These are phyloP conservation scores for Trichacis sp. DNA, from an alignment of 2,888 invertebrate genomes.

Conservation along the genomic window DNA sequence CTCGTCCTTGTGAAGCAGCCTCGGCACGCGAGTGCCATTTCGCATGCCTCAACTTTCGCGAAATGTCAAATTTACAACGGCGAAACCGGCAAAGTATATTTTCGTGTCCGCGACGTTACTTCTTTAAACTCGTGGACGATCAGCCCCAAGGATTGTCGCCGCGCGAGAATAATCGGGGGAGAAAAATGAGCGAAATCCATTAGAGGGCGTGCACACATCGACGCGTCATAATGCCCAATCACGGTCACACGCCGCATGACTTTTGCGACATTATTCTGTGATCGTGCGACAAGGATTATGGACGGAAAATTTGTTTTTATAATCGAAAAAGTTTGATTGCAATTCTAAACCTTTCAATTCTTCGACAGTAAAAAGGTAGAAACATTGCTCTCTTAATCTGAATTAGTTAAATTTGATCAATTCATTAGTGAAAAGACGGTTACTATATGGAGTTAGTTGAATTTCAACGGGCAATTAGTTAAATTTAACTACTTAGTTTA, in stretches of 20 bases:
- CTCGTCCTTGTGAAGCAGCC: conserved; percentile 50
- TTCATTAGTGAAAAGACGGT: too few relatives aligned
- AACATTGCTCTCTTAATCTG: too few relatives aligned
- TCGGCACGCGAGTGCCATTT: conserved; percentile 55
- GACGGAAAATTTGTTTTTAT: too few relatives aligned
- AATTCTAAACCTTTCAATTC: too few relatives aligned
- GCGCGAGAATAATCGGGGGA: conserved; percentile 55
- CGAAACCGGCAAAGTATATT: conserved; percentile 12
- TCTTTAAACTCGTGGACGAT: conserved; percentile 18
- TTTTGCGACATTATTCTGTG: background rate
- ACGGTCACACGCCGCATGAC: conserved; percentile 15
- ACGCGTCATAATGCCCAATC: conserved; percentile 31
- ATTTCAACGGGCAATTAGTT: too few relatives aligned
- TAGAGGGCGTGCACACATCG: conserved; percentile 49
- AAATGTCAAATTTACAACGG: conserved; percentile 30
- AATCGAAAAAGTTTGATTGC: too few relatives aligned
- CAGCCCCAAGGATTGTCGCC: conserved; percentile 47
- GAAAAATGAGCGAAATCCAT: conserved; percentile 70
- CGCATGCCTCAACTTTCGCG: conserved; percentile 53
- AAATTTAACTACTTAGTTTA: too few relatives aligned
- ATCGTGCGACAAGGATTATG: background rate
- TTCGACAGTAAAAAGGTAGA: too few relatives aligned
- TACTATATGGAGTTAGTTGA: too few relatives aligned
- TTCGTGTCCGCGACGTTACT: conserved; percentile 10
- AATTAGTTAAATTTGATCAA: too few relatives aligned